phyloP scores from a whole-genome alignment of 1,140 invertebrate species.

The Drosophila pallidifrons region DNA sequence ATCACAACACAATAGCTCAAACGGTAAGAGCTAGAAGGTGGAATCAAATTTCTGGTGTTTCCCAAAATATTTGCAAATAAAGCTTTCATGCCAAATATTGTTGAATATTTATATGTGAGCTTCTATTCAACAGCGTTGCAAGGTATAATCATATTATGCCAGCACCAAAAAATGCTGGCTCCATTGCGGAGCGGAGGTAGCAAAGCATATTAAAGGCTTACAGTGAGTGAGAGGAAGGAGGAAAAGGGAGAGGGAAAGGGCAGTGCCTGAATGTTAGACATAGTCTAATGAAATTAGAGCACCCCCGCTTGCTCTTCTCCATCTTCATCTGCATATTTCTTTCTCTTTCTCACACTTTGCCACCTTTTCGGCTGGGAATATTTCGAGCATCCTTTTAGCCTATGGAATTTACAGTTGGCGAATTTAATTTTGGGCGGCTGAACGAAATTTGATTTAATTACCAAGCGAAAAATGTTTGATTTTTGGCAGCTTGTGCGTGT shows the following conservation, averaged over 20 bases:
- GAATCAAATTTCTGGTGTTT: no score
- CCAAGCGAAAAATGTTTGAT: slow-evolving; percentile 62
- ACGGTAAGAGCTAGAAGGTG: no score
- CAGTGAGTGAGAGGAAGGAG: no score
- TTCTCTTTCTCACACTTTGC: not conserved
- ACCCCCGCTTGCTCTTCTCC: not conserved
- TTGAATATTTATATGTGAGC: no score
- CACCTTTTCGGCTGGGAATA: no score
- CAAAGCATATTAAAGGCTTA: slow-evolving; percentile 1
- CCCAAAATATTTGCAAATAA: no score
- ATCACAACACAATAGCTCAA: no score
- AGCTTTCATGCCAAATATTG: no score
- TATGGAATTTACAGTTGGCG: slow-evolving; percentile 36
- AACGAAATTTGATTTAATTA: slow-evolving; percentile 58
- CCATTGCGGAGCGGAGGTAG: not conserved
- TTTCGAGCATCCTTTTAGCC: slow-evolving; percentile 5
- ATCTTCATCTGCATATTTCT: not conserved
- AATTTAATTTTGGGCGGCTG: slow-evolving; percentile 58
- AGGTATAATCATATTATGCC: slow-evolving; percentile 64
- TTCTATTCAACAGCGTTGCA: not conserved
- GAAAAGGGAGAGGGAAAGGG: not conserved
- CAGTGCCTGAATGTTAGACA: not conserved
- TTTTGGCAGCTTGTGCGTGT: slow-evolving; percentile 23
- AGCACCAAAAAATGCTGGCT: slow-evolving; percentile 18
- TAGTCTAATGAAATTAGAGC: slow-evolving; percentile 32